Percentiles rank a stretch among this genome's conserved stretches.
These are phyloP conservation scores for Sebastes vulpes DNA, from an alignment of 2,797 vertebrate species.

Conservation along the genomic window DNA sequence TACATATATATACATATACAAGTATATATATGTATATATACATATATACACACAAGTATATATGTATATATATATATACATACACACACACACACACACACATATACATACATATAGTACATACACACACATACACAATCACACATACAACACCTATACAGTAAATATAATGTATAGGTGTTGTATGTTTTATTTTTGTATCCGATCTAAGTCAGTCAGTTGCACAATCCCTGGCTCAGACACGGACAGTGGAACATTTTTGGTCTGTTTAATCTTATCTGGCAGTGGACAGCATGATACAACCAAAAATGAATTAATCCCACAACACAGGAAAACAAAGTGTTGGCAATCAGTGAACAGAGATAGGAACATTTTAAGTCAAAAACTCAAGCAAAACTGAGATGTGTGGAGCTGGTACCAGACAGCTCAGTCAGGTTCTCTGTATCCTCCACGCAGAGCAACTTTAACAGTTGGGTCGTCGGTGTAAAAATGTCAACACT, in stretches of 20 bases:
- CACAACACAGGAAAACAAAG: constrained; percentile 26
- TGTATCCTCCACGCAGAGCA: not conserved
- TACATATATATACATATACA: no score
- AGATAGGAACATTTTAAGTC: constrained; percentile 25
- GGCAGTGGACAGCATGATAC: not conserved
- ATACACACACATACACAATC: no score
- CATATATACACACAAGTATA: fast-evolving
- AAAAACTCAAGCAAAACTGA: not conserved
- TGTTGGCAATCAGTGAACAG: constrained; percentile 10
- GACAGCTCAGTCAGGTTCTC: not conserved
- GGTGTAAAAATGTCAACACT: constrained; percentile 3
- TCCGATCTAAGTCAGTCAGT: not conserved
- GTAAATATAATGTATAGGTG: no score
- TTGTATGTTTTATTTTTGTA: not conserved
- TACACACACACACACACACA: no score
- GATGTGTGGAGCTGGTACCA: not conserved
- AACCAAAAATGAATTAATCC: constrained; percentile 11
- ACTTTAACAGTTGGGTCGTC: not conserved
- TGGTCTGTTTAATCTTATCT: constrained; percentile 17
- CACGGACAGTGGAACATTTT: not conserved
- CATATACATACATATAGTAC: no score
- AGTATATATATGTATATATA: no score
- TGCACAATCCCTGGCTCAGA: not conserved
- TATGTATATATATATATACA: no score
- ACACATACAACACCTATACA: no score